These are phyloP conservation scores for Caranx melampygus DNA, from an alignment of 2,113 vertebrate species.

Conservation along the genomic window DNA sequence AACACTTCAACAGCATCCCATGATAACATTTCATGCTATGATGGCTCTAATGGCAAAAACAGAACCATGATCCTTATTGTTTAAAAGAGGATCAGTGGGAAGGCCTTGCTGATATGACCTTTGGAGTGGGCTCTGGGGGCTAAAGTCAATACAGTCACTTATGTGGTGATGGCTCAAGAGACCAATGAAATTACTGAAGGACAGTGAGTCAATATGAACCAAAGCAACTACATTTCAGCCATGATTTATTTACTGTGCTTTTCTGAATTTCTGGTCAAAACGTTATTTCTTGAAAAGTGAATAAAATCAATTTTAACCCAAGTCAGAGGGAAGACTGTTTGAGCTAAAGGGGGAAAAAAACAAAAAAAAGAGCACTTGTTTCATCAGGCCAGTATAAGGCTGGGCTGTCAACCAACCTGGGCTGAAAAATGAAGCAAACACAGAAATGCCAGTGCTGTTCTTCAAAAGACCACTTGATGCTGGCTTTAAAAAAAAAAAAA, in stretches of 20 bases:
- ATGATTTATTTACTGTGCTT: neutral
- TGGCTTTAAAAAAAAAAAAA: no score
- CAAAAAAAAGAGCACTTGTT: no score
- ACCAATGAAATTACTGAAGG: constrained; percentile 17
- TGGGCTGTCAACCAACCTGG: no score
- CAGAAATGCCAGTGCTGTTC: no score
- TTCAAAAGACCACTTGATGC: no score
- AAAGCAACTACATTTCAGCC: neutral
- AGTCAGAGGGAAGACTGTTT: neutral
- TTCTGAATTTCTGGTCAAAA: neutral
- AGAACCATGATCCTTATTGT: constrained; percentile 59
- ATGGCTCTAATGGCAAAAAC: constrained; percentile 67
- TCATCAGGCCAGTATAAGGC: no score
- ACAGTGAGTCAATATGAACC: neutral
- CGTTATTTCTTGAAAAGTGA: neutral
- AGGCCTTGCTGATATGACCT: constrained; percentile 64
- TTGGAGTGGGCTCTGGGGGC: constrained; percentile 34
- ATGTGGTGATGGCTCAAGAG: constrained; percentile 27
- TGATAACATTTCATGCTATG: constrained; percentile 59
- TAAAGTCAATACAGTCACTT: constrained; percentile 44
- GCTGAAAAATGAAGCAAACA: no score
- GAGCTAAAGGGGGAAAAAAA: no score
- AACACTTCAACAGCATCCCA: constrained; percentile 63
- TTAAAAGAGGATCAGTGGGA: constrained; percentile 71
- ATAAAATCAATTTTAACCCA: neutral